Conservation (phyloP, 2,113 vertebrate genomes). For the Vanacampus margaritifer region DNA sequence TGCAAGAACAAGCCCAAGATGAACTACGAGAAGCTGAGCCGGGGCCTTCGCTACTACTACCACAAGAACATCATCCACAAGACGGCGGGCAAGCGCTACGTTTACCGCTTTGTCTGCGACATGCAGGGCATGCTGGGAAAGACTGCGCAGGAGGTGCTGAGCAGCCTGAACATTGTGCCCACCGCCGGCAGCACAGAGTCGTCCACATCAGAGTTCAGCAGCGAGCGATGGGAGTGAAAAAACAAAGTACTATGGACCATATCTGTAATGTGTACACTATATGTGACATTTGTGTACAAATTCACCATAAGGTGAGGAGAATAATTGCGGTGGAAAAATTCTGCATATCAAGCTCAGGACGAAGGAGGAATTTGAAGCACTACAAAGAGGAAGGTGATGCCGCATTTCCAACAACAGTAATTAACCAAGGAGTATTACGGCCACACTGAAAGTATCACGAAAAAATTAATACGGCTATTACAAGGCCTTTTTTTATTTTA, state of each 20-base stretch:
- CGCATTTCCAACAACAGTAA: not conserved
- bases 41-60: conserved; percentile 83
- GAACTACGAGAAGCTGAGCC: conserved; percentile 86
- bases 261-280: not conserved
- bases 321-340: not conserved
- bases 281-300: not conserved
- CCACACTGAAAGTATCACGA: not conserved
- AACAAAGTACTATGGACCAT: not conserved
- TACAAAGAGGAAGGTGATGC: not conserved
- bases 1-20: conserved; percentile 86
- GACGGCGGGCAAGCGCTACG: conserved; percentile 81
- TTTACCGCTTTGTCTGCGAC: conserved; percentile 82
- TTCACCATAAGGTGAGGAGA: not conserved
- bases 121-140: conserved; percentile 79
- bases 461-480: not conserved
- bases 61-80: conserved; percentile 88
- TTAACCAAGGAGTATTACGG: not conserved
- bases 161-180: conserved; percentile 66
- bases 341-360: not conserved
- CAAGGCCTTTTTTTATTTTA: too few relatives aligned
- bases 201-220: conserved; percentile 41
- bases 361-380: not conserved
- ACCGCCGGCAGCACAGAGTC: conserved; percentile 29
- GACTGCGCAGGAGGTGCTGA: conserved; percentile 69
- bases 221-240: conserved; percentile 48